phyloP scores from a whole-genome alignment of 2,797 vertebrate species.

The Diceros bicornis region DNA sequence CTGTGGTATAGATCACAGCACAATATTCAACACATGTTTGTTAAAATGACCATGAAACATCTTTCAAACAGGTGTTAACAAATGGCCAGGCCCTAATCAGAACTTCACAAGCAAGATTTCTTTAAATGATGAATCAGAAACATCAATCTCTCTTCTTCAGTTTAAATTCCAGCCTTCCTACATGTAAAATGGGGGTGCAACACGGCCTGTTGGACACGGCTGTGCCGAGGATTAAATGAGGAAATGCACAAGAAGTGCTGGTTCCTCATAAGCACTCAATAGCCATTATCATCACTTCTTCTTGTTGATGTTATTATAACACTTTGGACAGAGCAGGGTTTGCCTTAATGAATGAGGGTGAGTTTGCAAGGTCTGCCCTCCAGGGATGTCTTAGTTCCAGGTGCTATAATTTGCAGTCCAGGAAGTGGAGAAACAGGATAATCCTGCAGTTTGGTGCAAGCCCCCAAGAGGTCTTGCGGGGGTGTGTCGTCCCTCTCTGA shows the following conservation, averaged over 20 bases:
- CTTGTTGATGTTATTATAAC: background rate
- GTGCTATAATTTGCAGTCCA: background rate
- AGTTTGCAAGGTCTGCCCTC: background rate
- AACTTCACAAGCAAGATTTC: background rate
- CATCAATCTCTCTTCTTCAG: background rate
- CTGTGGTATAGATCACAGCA: background rate
- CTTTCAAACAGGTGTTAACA: background rate
- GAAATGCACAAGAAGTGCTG: background rate
- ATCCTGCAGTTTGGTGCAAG: background rate
- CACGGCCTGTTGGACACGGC: rapidly evolving
- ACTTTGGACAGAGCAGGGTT: rapidly evolving
- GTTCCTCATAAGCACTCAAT: background rate
- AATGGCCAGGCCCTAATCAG: background rate
- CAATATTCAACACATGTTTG: background rate
- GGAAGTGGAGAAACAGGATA: background rate
- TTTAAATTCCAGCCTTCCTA: background rate
- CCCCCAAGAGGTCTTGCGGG: background rate
- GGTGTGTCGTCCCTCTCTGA: background rate
- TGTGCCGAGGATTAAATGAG: background rate
- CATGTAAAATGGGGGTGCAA: background rate
- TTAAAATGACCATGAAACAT: background rate
- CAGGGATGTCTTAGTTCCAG: background rate
- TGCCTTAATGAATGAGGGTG: background rate
- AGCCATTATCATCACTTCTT: background rate
- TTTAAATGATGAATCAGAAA: background rate